Base-by-base conservation (phyloP, 1,140 invertebrate species). In the Leptinotarsa lineolata region DNA sequence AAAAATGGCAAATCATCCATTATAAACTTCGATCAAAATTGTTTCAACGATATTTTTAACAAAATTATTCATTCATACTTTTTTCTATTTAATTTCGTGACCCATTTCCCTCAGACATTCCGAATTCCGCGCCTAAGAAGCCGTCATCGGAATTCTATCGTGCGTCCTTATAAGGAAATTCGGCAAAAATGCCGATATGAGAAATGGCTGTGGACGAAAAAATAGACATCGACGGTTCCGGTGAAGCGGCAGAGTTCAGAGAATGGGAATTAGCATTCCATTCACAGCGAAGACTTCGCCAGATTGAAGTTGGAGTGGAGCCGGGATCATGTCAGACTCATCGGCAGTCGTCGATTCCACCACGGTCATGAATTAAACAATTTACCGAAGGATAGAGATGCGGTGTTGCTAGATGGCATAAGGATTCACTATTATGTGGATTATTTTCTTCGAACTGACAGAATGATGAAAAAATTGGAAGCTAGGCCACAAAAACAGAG, bases 191-290 rank as follows among this genome's bases (percentile, higher is more conserved):
- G 48, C 48, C 69, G 20, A 74, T 73, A 73, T 60, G 54, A 73
- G 66, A 73, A 69, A 74, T 63, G 54, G 72, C 68, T 68, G 48
- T 24, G 20, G 44, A 63, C n/a, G 70, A 72, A 70, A 76, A 58
- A 64, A 70, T 70, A 70, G 44, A 39, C 58, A 54, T 54, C 48
- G 73, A 46, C 72, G 64, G 72, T 76, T 76, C 72, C 72, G 74
- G 72, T 72, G 72, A 54, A 63, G 74, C 76, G 76, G 76, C 76
- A 71, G 39, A 68, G 30, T 72, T 78, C 74, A 74, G 70, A 78
- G 63, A 68, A 63, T 65, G n/a, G 11, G 68, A 76, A 78, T 78
- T 76, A 78, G 77, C 75, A 78, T 78, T 78, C 77, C 63, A 72
- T 71, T 72, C 77, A 78, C 74, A 70, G 30, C 58, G 58, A 61